A percentile compares a stretch with the other conserved stretches of the same genome.
Conservation (phyloP, 30 jellyfish, hydroid and myxozoan species). For the Calvadosia cruxmelitensis region DNA sequence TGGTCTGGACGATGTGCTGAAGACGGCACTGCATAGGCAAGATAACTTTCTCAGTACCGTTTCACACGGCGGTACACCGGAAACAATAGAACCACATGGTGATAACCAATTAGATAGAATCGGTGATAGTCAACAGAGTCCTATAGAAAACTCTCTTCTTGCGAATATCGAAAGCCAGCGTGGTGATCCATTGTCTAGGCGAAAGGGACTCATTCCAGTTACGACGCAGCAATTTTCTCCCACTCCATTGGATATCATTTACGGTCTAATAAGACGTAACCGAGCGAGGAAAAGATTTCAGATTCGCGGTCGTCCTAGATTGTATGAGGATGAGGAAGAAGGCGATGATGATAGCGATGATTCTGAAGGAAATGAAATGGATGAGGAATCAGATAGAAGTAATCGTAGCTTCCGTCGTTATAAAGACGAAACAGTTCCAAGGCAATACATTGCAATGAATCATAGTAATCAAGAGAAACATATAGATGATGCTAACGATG, state of each 20-base stretch:
- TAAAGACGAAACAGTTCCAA: not conserved
- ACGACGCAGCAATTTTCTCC: too few relatives aligned
- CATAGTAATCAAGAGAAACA: not conserved
- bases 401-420: not conserved
- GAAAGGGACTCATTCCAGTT: too few relatives aligned
- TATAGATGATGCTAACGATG: constrained; percentile 13
- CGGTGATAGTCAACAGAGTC: not conserved
- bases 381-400: not conserved
- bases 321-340: constrained; percentile 6
- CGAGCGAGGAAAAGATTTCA: not conserved
- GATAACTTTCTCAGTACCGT: constrained; percentile 32
- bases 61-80: not conserved
- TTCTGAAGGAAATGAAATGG: constrained; percentile 8
- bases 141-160: not conserved
- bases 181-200: too few relatives aligned
- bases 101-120: not conserved
- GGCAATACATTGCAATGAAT: not conserved
- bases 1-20: constrained; percentile 20
- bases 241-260: not conserved
- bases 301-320: not conserved
- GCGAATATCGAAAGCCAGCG: too few relatives aligned
- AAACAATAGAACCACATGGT: not conserved
- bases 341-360: not conserved
- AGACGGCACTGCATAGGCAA: constrained; percentile 43
- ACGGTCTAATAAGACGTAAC: not conserved